Evolutionary conservation across 2,888 invertebrate genomes (phyloP).

Genomic region (Cantharis flavilabris): DNA sequence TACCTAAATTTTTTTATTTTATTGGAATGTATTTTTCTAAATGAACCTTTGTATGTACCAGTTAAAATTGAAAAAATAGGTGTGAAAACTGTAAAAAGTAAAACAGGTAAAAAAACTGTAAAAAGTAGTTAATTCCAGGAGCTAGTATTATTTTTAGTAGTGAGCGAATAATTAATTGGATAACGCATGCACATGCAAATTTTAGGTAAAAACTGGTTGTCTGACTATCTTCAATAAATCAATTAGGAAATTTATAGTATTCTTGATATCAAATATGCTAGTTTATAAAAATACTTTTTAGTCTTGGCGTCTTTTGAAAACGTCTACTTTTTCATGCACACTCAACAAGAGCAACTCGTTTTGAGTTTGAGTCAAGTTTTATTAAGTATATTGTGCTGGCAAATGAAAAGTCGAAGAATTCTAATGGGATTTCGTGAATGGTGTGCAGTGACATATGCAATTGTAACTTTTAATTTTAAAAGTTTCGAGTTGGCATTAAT

Average conservation of each 20-base stretch:
- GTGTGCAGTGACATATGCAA: slow-evolving; percentile 26
- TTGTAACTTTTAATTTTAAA: slow-evolving; percentile 25
- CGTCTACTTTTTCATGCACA: slow-evolving; percentile 17
- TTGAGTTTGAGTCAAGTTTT: slow-evolving; percentile 16
- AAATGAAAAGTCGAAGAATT: slow-evolving; percentile 22
- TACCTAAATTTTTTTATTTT: no score
- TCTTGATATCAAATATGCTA: not conserved
- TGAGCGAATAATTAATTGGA: no score
- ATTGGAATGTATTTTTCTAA: no score
- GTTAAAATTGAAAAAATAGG: no score
- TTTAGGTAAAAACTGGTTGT: no score
- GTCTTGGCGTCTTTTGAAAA: not conserved
- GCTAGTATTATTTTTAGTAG: no score
- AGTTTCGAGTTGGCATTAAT: slow-evolving; percentile 19
- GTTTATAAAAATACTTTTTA: not conserved
- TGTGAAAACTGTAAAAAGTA: no score
- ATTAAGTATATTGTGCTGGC: slow-evolving; percentile 25
- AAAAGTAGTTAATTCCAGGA: no score
- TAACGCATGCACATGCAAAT: no score
- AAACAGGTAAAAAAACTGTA: no score
- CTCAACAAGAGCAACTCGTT: slow-evolving; percentile 17
- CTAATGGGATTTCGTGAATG: slow-evolving; percentile 26
- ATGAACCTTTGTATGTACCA: no score
- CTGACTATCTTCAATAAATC: not conserved
- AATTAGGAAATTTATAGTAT: not conserved